Base-by-base conservation (phyloP, 2,797 vertebrate genomes). In the Telmatherina bonti region DNA sequence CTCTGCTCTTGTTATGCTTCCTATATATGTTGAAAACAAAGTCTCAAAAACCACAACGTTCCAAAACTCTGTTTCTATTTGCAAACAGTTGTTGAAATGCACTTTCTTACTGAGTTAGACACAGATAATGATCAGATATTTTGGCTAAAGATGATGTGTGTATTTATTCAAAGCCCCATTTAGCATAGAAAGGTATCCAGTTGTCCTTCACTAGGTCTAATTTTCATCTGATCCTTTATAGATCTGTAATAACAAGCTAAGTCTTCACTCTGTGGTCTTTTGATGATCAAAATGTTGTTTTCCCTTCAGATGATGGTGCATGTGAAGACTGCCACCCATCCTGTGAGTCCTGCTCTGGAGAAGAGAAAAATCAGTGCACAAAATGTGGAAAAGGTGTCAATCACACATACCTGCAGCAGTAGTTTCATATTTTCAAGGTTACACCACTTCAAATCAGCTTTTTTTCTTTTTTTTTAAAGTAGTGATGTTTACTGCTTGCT, bases 331-430 rank as follows among this genome's bases (percentile, higher is more conserved):
- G 97, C 85, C 85, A 96, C 74, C 31, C 86, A 30, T 93, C 94
- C 2, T 99, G 97, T 72, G 93, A 90, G 77, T 95, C 95, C 70
- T 99, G 97, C 88, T 93, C 86, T 16, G 95, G 92, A 77, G 83
- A 87, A 4, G 84, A 82, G 79, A 88, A 88, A 49, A 84, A 88
- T 22, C 30, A 88, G 43, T 98, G 97, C 58, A 94, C 92, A 58
- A 92, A 93, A 0, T 99, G 97, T 84, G 69, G 69, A 1, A 81
- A 91, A 96, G 97, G 97, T 99, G 89, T 84, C 30, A 26, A 3
- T 36, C 52, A 22, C 22, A 69, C 53, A 43, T 49, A 61, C 30
- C 36, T 70, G 33, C 41, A 38, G 22, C 61, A 63, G 49, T n/a
- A n/a, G n/a, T 64, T 75, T 71, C 4, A 31, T 30, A 38, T 68